Evolutionary conservation across 2,888 invertebrate genomes (phyloP).

Genomic region (Melanchra persicariae): DNA sequence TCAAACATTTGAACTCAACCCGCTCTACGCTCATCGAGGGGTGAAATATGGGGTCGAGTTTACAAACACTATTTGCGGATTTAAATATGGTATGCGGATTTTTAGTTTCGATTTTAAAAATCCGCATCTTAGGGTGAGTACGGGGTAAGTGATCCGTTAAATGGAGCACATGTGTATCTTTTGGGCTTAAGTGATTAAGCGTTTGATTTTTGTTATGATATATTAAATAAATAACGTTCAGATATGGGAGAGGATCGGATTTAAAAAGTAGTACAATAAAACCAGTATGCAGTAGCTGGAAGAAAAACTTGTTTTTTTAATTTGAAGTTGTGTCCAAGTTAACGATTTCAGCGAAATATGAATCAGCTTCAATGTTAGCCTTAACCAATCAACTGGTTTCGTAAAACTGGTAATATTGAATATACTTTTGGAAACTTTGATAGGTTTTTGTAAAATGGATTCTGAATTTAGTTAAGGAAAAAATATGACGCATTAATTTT

Average conservation of each 20-base stretch:
- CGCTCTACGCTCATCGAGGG: slow-evolving; percentile 74
- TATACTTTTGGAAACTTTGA: not conserved
- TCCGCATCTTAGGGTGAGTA: slow-evolving; percentile 72
- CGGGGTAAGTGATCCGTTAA: slow-evolving; percentile 74
- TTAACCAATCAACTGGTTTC: not conserved
- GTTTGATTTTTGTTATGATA: slow-evolving; percentile 65
- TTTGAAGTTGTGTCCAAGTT: not conserved
- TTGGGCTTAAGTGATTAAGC: slow-evolving; percentile 60
- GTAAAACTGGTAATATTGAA: not conserved
- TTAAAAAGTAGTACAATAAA: not conserved
- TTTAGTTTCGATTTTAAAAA: slow-evolving; percentile 72
- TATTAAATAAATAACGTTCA: slow-evolving; percentile 29
- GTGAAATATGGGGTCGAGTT: slow-evolving; percentile 83
- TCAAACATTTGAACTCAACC: slow-evolving; percentile 80
- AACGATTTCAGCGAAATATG: slow-evolving; percentile 17
- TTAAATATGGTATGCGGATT: slow-evolving; percentile 75
- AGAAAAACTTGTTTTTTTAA: not conserved
- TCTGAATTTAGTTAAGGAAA: not conserved
- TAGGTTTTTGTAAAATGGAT: not conserved
- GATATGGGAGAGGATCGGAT: not conserved
- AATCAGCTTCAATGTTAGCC: not conserved
- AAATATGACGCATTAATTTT: too few relatives aligned
- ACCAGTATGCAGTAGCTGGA: not conserved
- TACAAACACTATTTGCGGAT: slow-evolving; percentile 81
- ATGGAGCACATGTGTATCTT: slow-evolving; percentile 74